Base-by-base conservation (phyloP, 2,888 invertebrate species). In the Cactoblastis cactorum region DNA sequence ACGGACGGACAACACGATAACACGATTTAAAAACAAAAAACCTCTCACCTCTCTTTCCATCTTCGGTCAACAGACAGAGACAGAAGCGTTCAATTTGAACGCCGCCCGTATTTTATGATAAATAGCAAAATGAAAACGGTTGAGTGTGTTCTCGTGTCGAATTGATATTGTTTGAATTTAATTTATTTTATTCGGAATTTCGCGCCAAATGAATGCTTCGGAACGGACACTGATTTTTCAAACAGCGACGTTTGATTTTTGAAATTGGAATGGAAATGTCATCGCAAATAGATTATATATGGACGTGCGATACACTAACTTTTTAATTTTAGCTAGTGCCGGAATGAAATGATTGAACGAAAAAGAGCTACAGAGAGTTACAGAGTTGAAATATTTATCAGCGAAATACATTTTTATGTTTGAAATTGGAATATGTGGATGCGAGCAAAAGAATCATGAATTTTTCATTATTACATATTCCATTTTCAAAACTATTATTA, bases 91-190 rank as follows among this genome's bases (percentile, higher is more conserved):
- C 77, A 78, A 81, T 83, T 80, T 80, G 67, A 74, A 65, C 67
- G 63, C 67, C 67, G 72, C 74, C 72, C 72, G 77, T 77, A 77
- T 82, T 83, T 83, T 82, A 84, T 83, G 81, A 83, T 83, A 84
- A 83, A 84, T 83, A 83, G 78, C 77, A 69, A 74, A 79, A 72
- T 67, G 69, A 70, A 74, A 66, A 61, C 67, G 70, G 62, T 63
- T 74, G 77, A 83, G 83, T 80, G 83, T 80, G 74, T 85, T 84
- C 74, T 64, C 81, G 69, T 83, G 83, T 84, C 74, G 74, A 75
- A 83, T 83, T 83, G 80, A 82, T 80, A 81, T 81, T 83, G 80
- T 82, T 78, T 77, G 72, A 67, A 73, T 80, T 79, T 76, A 77
- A 83, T 83, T 84, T 43, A 43, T 43, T 43, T 32, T 32, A 32